Evolutionary conservation across 1,140 invertebrate species (phyloP), one percentile per base, ranked within the genome.

Genomic region (Dinoponera quadriceps): DNA sequence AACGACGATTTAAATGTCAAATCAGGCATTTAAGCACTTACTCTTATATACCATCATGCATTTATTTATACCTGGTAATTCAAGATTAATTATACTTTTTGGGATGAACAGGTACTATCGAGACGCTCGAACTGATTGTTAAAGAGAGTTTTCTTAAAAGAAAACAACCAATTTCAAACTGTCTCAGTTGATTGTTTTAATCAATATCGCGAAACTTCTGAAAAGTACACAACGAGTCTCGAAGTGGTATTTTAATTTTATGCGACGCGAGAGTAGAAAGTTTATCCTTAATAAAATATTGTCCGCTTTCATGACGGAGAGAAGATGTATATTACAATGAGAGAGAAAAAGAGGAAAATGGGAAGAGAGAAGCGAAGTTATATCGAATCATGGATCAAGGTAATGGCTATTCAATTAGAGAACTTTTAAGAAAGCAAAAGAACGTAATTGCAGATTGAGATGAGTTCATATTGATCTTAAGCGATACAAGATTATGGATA

Each of bases 341-440:
- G 20, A 54, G n/a, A 49, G 22, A 49, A 14, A 44, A 14, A 63
- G 20, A 77, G 59, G 65, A 0, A 65, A 57, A 9, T 18, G 11
- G n/a, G 63, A 55, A 18, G 48, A 22, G 44, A 57, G 49, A 18
- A 78, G 55, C 44, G 11, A 44, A 44, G 38, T 78, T 78, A 68
- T 68, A 68, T 57, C 63, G 20, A 78, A 69, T 78, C 51, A 38
- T 59, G 14, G 9, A 57, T 80, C 38, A 25, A 68, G 13, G 57
- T 59, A 80, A 65, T 57, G 69, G 33, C 57, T 71, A 80, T 80
- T 80, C 65, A 80, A 80, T 80, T 71, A 71, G 71, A 57, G 9
- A 48, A 80, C 51, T 80, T 78, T 80, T 59, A 55, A 80, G 25
- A 29, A 9, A 48, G n/a, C 9, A 51, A 69, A 80, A 59, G 16